Evolutionary conservation across 1,140 invertebrate genomes (phyloP), one percentile per base, ranked within the genome.

Genomic region (Lepeophtheirus salmonis): DNA sequence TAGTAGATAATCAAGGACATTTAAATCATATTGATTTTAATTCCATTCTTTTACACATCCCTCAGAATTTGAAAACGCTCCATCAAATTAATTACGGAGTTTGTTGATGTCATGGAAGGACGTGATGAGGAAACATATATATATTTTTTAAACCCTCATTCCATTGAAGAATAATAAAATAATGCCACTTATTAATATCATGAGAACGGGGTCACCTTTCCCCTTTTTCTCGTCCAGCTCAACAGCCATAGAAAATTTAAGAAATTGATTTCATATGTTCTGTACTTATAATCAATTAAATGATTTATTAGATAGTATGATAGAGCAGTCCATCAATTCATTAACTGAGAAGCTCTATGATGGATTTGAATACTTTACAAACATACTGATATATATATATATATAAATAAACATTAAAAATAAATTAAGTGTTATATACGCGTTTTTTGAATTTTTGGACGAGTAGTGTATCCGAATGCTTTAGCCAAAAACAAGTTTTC

Each of bases 11-110:
- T 64, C 86, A 92, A 67, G 95, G 95, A 22, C 95, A 98, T 74
- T 78, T 99, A 14, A 97, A 98, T 65, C 95, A 99, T 71, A 99
- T 99, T 66, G 95, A 99, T 74, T 99, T 95, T 76, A 95, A 92
- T 21, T 99, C 96, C 70, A 98, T 99, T 68, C 75, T 98, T 14
- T 97, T 91, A 12, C 89, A 85, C 50, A 98, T 94, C n/a, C 95
- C 95, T 2, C 86, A 89, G 69, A 99, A 98, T 78, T 77, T 98
- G 26, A 71, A 89, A 83, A 63, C 91, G 89, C 30, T 85, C 86
- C 0, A 92, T 92, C 65, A 95, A 98, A 77, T 73, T 98, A 48
- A 99, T 95, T 2, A 81, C 83, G 21, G 95, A 98, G 74, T 92
- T 98, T 74, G 92, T 98, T 24, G 91, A 96, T 71, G 89, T 59